phyloP scores from a whole-genome alignment of 2,797 vertebrate species.

The Sebastes umbrosus region DNA sequence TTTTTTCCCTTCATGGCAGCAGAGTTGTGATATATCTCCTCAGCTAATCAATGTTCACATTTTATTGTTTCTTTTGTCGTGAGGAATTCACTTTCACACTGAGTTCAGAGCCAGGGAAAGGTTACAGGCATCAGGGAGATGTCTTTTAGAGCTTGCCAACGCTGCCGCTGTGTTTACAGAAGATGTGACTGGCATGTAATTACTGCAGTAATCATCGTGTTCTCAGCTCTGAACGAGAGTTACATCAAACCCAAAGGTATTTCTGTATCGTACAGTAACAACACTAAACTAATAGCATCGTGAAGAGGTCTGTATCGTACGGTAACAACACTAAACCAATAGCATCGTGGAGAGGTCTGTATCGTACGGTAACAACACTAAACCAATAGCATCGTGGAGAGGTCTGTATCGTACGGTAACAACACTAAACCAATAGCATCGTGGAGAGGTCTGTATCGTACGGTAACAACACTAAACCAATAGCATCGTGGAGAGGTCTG shows the following conservation, averaged over 20 bases:
- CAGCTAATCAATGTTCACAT: slow-evolving; percentile 59
- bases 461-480: no score
- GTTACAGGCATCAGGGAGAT: neutral
- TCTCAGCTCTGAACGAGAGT: neutral
- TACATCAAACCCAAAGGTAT: neutral
- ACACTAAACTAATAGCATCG: no score
- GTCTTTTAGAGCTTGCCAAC: neutral
- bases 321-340: no score
- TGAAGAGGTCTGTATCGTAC: no score
- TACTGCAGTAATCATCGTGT: neutral
- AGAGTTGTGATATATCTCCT: slow-evolving; percentile 51
- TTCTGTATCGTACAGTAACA: no score
- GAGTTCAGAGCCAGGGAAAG: neutral
- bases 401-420: no score
- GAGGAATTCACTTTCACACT: slow-evolving; percentile 33
- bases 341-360: no score
- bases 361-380: no score
- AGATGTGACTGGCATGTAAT: neutral
- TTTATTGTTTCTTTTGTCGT: slow-evolving; percentile 29
- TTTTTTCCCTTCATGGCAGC: slow-evolving; percentile 1
- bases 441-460: no score
- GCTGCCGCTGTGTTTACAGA: neutral
- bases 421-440: no score
- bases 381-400: no score
- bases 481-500: no score